phyloP scores from a whole-genome alignment of 2,888 invertebrate genomes.

The Nomada fucata region DNA sequence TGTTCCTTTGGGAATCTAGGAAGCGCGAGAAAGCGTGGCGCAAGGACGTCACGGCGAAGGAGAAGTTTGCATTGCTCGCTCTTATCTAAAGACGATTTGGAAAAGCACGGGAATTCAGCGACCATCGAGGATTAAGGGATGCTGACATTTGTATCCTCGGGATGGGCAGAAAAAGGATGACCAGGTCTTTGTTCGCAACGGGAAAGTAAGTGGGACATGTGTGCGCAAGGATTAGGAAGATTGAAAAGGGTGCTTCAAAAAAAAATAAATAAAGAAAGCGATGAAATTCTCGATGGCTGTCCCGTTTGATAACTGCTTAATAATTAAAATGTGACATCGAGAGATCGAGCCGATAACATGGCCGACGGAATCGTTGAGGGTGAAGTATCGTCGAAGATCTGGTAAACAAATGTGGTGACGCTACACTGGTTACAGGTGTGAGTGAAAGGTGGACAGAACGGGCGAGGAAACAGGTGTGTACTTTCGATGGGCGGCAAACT shows the following conservation, averaged over 20 bases:
- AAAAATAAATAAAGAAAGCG: not conserved
- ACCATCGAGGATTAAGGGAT: not conserved
- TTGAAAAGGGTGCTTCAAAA: not conserved
- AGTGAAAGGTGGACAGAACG: conserved; percentile 10
- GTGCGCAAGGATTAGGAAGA: too few relatives aligned
- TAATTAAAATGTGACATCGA: conserved; percentile 26
- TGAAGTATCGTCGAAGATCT: conserved; percentile 23
- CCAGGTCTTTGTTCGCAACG: too few relatives aligned
- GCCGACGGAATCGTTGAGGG: conserved; percentile 10
- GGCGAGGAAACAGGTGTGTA: conserved; percentile 28
- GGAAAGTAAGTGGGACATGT: too few relatives aligned
- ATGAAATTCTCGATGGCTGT: not conserved
- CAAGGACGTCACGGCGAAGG: not conserved
- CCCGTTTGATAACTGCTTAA: conserved; percentile 14
- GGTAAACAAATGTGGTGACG: conserved; percentile 9
- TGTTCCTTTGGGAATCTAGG: not conserved
- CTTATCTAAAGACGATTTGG: not conserved
- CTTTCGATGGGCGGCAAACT: conserved; percentile 24
- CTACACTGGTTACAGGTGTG: not conserved
- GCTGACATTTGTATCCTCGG: not conserved
- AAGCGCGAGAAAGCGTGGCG: too few relatives aligned
- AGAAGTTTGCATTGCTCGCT: not conserved
- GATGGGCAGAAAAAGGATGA: too few relatives aligned
- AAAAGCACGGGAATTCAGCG: not conserved
- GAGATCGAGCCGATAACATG: conserved; percentile 9